Evolutionary conservation across 2,113 vertebrate genomes (phyloP), one percentile per base, ranked within the genome.

Genomic region (Campylomormyrus numenius): DNA sequence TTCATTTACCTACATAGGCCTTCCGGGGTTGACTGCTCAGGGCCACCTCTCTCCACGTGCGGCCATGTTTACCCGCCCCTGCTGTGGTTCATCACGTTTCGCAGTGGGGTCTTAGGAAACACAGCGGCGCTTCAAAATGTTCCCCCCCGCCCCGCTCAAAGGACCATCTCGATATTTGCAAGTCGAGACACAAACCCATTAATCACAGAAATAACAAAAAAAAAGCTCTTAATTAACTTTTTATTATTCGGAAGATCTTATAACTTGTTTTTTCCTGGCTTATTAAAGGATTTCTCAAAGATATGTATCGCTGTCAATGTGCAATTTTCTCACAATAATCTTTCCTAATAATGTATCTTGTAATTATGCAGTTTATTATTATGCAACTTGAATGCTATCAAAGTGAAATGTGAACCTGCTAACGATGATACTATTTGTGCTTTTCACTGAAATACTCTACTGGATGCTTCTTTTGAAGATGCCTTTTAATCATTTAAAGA

Each of bases 261-360:
- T 85, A 48, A 27, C 50, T 87, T 87, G 85, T 87, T 87, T 87
- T 87, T 53, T 50, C 27, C 49, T 53, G 50, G 27, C 50, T 87
- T 85, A 46, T n/a, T n/a, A 52, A 31, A 52, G 85, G 74, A 49
- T 85, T 86, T 86, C 49, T 56, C 8, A 21, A 53, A 87, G 50
- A 87, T 86, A 87, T 35, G 17, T 21, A 87, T 87, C 31, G 5
- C 50, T 35, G n/a, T 87, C 85, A 52, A 53, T 87, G 5, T 35
- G 27, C 85, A 53, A 87, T 87, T 87, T 87, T 87, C 85, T 53
- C 5, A 80, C 35, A 87, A 87, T 87, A 52, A 56, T 87, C 48
- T 87, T 87, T 31, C 1, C 31, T 21, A 52, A 53, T 53, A 49
- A 50, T 21, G 83, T n/a, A 85, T 45, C 39, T 50, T 86, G 48